Conservation (phyloP, 2,888 invertebrate genomes). For the Allygus modestus region DNA sequence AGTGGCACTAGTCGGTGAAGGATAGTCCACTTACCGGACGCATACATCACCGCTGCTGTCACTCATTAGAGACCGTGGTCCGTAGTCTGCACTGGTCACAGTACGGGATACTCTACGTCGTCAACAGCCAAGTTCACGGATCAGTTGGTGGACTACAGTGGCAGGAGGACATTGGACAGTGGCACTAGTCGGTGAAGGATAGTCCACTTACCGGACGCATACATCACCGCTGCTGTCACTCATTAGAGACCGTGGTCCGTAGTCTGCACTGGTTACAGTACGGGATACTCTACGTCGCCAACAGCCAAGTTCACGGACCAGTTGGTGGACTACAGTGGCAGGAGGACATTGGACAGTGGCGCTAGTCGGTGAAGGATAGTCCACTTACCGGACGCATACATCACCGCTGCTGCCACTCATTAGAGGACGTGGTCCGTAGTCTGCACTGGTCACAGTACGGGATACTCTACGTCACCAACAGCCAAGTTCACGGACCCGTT, state of each 20-base stretch:
- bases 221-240: slow-evolving; percentile 4
- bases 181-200: slow-evolving; percentile 17
- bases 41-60: slow-evolving; percentile 3
- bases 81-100: neutral
- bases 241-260: neutral
- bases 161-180: neutral
- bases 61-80: neutral
- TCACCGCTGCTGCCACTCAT: neutral
- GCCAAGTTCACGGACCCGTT: neutral
- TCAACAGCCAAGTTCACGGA: too few species aligned
- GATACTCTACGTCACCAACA: too few species aligned
- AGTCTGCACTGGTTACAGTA: neutral
- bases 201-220: slow-evolving; percentile 9
- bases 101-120: too few species aligned
- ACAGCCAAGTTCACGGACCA: neutral
- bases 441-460: neutral
- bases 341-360: neutral
- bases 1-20: slow-evolving; percentile 1
- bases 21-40: slow-evolving; percentile 2
- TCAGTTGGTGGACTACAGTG: too few species aligned
- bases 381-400: slow-evolving; percentile 23
- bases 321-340: too few species aligned
- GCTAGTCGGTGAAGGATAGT: slow-evolving; percentile 4
- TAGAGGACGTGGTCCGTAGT: neutral
- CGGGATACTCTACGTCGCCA: neutral